These are phyloP conservation scores for Mystacornis crossleyi DNA, from an alignment of 2,113 vertebrate genomes.

Conservation along the genomic window DNA sequence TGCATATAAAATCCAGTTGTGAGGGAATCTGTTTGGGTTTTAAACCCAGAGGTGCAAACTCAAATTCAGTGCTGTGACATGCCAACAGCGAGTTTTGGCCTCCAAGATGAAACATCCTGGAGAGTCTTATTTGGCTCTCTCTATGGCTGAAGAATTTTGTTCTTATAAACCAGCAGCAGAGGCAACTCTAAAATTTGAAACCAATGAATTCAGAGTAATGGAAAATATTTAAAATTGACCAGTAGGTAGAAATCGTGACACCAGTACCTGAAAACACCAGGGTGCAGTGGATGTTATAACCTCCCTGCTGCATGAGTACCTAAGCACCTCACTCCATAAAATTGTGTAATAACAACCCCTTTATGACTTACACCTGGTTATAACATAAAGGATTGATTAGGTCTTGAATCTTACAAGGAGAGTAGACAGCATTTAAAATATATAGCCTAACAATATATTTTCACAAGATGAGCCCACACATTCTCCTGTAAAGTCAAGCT, in stretches of 20 bases:
- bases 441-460: constrained; percentile 65
- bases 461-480: constrained; percentile 48
- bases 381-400: constrained; percentile 74
- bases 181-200: neutral
- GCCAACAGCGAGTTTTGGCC: neutral
- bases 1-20: neutral
- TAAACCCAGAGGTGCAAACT: neutral
- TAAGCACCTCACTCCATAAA: constrained; percentile 65
- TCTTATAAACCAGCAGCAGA: neutral
- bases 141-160: neutral
- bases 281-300: constrained; percentile 26
- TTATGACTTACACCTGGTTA: constrained; percentile 75
- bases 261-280: neutral
- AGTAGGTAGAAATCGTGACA: neutral
- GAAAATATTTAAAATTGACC: neutral
- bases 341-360: constrained; percentile 68
- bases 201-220: neutral
- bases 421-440: constrained; percentile 68
- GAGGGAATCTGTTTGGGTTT: neutral
- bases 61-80: accelerated
- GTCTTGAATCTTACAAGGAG: constrained; percentile 63
- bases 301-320: constrained; percentile 25
- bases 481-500: constrained; percentile 23
- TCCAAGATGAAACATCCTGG: neutral
- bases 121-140: neutral